Evolutionary conservation across 2,113 vertebrate genomes (phyloP).

Genomic region (Sylvia atricapilla): DNA sequence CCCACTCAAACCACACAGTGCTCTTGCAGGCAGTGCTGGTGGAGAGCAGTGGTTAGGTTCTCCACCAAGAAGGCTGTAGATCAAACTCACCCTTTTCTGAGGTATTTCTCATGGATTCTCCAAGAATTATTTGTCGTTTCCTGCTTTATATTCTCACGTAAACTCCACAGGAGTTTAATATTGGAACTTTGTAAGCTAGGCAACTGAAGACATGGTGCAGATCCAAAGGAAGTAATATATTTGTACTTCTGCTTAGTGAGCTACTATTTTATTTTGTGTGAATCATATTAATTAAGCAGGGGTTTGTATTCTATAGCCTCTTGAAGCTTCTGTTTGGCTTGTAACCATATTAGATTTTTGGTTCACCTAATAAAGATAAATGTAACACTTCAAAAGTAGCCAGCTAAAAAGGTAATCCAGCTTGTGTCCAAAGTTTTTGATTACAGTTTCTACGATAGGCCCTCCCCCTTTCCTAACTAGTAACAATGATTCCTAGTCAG

Average conservation of each 20-base stretch:
- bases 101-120: background rate
- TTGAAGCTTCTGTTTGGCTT: background rate
- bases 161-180: background rate
- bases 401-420: background rate
- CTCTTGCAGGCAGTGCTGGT: background rate
- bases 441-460: background rate
- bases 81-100: background rate
- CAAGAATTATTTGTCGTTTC: background rate
- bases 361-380: background rate
- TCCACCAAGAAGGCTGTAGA: background rate
- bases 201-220: background rate
- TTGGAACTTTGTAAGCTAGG: background rate
- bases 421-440: background rate
- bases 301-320: background rate
- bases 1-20: background rate
- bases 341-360: background rate
- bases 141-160: background rate
- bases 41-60: background rate
- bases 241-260: background rate
- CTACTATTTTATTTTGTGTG: background rate
- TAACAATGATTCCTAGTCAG: background rate
- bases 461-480: background rate
- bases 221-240: background rate
- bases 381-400: background rate
- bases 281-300: background rate